These are phyloP conservation scores for Protobothrops mucrosquamatus DNA, from an alignment of 2,113 vertebrate genomes.

Conservation along the genomic window DNA sequence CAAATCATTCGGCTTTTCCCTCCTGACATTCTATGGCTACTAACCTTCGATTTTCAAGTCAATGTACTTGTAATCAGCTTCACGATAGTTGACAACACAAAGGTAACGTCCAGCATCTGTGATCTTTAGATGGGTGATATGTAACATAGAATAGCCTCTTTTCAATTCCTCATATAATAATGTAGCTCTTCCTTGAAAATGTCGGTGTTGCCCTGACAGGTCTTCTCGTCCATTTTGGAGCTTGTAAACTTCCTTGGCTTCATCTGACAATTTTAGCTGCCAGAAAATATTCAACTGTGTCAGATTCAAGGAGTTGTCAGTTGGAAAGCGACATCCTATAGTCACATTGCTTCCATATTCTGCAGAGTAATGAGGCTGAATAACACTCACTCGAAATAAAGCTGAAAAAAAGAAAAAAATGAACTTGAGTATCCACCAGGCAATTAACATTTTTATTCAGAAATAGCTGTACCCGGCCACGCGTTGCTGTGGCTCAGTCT, in stretches of 20 bases:
- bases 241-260: constrained; percentile 63
- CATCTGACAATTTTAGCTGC: constrained; percentile 54
- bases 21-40: constrained; percentile 16
- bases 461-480: no score
- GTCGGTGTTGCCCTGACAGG: constrained; percentile 12
- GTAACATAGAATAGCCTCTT: constrained; percentile 69
- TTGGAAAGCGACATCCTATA: constrained; percentile 80
- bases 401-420: constrained; percentile 42
- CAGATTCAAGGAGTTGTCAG: constrained; percentile 28
- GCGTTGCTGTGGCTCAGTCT: no score
- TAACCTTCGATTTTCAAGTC: constrained; percentile 79
- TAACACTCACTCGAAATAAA: constrained; percentile 79
- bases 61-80: constrained; percentile 78
- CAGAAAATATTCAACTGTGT: constrained; percentile 71
- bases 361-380: constrained; percentile 59
- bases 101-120: constrained; percentile 76
- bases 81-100: constrained; percentile 73
- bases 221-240: constrained; percentile 47
- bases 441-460: background rate
- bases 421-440: background rate
- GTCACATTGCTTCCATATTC: constrained; percentile 68
- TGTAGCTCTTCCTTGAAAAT: constrained; percentile 62
- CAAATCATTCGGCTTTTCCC: background rate
- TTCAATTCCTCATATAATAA: constrained; percentile 69
- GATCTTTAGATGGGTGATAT: constrained; percentile 69